Evolutionary conservation across 2,888 invertebrate species (phyloP), one percentile per base, ranked within the genome.

Genomic region (Gryllus longicercus): DNA sequence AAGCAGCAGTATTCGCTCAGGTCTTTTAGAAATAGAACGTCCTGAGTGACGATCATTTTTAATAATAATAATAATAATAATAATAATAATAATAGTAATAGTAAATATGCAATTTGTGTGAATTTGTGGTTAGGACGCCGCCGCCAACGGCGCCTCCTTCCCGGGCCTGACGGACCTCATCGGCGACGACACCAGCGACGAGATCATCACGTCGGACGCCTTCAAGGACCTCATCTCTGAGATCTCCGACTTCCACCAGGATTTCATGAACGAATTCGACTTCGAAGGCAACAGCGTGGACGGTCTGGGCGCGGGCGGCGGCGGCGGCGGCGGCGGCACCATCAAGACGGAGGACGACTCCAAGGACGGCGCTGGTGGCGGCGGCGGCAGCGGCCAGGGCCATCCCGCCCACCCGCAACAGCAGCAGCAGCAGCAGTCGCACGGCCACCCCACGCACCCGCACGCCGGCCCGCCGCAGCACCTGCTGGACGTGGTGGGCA

Each of bases 201-300:
- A 94, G 85, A 93, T 93, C 83, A 91, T 91, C 84, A 90, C 90
- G 51, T 91, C 94, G 82, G 93, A 93, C 84, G 92, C 93, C 76
- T 93, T 96, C 86, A 95, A 96, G 87, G 95, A 95, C 86, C 91
- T 96, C 85, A 95, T 96, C 84, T 94, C 94, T 50, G 96, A 96
- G 87, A 94, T 96, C 86, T 93, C 94, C 81, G 95, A 94, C 85
- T 93, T 93, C 84, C 90, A 92, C 87, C 93, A 94, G 8, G 95
- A 95, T 86, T 92, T 95, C 84, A 93, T 95, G 91, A 92, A 92
- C 84, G 94, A 95, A 86, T 91, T 92, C 84, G 91, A 91, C 84
- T 95, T 96, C 86, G 95, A 95, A 83, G 90, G 89, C 83, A 89
- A 89, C 84, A 38, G 38, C 38, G n/a, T 50, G 50, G 51, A 79